Evolutionary conservation across 2,113 vertebrate genomes (phyloP).

Genomic region (Nothocercus nigrocapillus): DNA sequence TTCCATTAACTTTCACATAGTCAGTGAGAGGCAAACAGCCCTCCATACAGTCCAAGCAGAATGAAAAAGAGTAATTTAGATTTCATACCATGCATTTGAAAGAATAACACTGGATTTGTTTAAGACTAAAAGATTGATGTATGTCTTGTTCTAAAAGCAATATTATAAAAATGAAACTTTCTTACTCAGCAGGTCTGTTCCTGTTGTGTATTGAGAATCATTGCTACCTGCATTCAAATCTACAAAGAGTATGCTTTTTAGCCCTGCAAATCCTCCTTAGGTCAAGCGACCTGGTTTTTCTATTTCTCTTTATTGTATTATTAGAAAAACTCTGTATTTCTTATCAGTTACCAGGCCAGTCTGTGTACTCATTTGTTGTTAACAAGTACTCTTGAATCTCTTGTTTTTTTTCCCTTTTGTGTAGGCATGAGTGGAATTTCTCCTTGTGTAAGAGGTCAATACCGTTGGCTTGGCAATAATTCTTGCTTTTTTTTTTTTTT

Average conservation of each 20-base stretch:
- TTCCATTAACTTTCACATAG: not conserved
- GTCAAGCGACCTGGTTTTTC: not conserved
- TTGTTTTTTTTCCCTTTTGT: not conserved
- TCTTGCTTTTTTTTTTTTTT: not conserved
- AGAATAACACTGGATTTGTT: conserved; percentile 1
- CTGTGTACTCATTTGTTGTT: not conserved
- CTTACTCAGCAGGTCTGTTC: conserved; percentile 32
- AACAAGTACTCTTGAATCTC: not conserved
- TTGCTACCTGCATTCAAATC: not conserved
- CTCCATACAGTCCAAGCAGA: not conserved
- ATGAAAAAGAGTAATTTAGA: not conserved
- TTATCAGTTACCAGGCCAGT: not conserved
- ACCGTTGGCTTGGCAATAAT: not conserved
- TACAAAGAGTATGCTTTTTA: not conserved
- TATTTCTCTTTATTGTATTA: not conserved
- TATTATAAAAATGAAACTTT: not conserved
- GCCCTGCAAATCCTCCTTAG: not conserved
- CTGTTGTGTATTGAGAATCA: not conserved
- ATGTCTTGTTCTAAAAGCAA: not conserved
- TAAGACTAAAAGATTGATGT: conserved; percentile 7
- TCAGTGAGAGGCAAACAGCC: not conserved
- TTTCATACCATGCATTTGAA: not conserved
- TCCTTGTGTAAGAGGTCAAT: not conserved
- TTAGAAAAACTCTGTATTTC: not conserved
- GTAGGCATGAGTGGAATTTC: not conserved